Evolutionary conservation across 2,113 vertebrate genomes (phyloP).

Genomic region (Onychostruthus taczanowskii): DNA sequence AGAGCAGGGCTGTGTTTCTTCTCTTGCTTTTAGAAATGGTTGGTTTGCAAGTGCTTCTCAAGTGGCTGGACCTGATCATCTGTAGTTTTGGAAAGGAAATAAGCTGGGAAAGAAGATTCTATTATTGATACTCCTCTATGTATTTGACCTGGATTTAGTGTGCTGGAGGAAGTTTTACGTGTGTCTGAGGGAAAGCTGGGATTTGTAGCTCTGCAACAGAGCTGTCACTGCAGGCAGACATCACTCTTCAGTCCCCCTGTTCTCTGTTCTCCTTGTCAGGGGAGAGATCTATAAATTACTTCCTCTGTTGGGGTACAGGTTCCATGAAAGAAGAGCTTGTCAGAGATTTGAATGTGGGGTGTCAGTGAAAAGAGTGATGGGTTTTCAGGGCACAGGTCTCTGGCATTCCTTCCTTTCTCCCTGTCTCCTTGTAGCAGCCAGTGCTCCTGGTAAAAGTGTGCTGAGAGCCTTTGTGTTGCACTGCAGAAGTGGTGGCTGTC

Average conservation of each 20-base stretch:
- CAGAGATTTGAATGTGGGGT: neutral
- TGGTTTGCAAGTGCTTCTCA: neutral
- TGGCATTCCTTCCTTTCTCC: neutral
- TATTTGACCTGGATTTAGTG: neutral
- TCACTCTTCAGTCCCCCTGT: neutral
- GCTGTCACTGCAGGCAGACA: neutral
- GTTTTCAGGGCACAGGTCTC: neutral
- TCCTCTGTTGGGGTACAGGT: neutral
- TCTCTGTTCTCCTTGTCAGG: neutral
- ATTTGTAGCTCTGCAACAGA: constrained; percentile 5
- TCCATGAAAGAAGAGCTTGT: neutral
- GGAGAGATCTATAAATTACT: neutral
- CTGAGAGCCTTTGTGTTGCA: neutral
- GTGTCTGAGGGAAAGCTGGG: neutral
- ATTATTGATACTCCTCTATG: neutral
- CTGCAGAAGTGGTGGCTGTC: neutral
- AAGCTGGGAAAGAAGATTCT: neutral
- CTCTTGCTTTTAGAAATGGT: neutral
- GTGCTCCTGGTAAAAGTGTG: neutral
- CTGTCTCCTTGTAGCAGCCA: neutral
- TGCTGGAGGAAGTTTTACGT: neutral
- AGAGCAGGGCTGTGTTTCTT: neutral
- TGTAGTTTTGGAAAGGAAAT: neutral
- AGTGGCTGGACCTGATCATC: neutral
- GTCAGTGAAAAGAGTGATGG: neutral